Base-by-base conservation (phyloP, 30 jellyfish, hydroid and myxozoan species). In the Morbakka virulenta region DNA sequence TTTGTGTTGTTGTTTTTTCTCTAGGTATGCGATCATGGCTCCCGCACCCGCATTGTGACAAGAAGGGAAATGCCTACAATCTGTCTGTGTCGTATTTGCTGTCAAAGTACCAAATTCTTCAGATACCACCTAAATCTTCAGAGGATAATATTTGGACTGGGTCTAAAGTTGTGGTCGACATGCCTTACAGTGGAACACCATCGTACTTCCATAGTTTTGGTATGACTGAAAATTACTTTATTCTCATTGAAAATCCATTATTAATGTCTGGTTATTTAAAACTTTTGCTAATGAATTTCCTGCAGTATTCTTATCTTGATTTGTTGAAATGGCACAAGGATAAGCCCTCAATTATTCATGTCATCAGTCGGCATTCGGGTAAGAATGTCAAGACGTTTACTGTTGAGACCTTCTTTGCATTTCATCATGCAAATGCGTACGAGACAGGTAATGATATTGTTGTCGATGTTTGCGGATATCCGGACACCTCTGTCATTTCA, bases 191-290 rank as follows among this genome's bases (percentile, higher is more conserved):
- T 72, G 68, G 67, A 28, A 51, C 80, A 1, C 89, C 84, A 23
- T 82, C 89, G 31, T 84, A 84, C 69, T 62, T 74, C 69, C 95
- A 84, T 71, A 84, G 95, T 50, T 84, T 84, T 84, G 95, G 89
- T 22, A 74, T 84, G 69, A 48, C 85, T 0, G 81, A 66, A 72
- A 76, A 84, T 28, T 84, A 63, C 64, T 84, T 84, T 78, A 50
- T 84, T 14, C 49, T 84, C 28, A 50, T 84, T 28, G 95, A 84
- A 35, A 84, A 84, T 51, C 95, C 95, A 4, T 62, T 84, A 26
- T 76, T 65, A 3, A 13, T 84, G 57, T 11, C 47, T 24, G 33
- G 35, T 21, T 12, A 29, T 1, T 84, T 72, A 81, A 68, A 65
- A 35, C 22, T 68, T 53, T 33, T 76, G 23, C 33, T 61, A 33